These are phyloP conservation scores for Himalopsyche japonica DNA, from an alignment of 2,888 invertebrate species.

Conservation along the genomic window DNA sequence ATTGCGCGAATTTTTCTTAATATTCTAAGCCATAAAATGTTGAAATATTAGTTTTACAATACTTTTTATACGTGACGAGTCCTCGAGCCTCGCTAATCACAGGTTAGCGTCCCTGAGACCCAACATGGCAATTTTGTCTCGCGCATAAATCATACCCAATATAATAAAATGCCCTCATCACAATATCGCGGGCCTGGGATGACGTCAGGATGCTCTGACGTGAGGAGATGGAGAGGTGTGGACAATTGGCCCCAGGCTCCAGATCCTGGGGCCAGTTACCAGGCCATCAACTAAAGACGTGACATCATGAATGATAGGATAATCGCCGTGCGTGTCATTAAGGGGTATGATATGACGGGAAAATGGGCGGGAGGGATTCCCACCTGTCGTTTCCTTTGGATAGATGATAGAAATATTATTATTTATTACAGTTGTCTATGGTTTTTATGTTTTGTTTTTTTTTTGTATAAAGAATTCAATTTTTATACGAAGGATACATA, in stretches of 20 bases:
- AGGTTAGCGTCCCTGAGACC: neutral
- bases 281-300: neutral
- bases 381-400: neutral
- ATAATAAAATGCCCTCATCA: slow-evolving; percentile 9
- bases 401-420: neutral
- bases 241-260: neutral
- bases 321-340: neutral
- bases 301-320: neutral
- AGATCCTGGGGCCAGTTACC: neutral
- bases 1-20: too few relatives aligned
- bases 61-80: neutral
- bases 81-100: slow-evolving; percentile 20
- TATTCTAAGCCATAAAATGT: too few relatives aligned
- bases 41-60: too few relatives aligned
- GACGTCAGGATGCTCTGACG: neutral
- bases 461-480: too few relatives aligned
- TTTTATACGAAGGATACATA: too few relatives aligned
- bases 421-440: too few relatives aligned
- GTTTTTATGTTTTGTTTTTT: too few relatives aligned
- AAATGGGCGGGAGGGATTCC: neutral
- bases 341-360: too few relatives aligned
- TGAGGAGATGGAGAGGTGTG: neutral
- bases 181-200: neutral
- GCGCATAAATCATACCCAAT: slow-evolving; percentile 21
- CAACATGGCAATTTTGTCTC: slow-evolving; percentile 22